A percentile compares a stretch with the other conserved stretches of the same genome.
phyloP scores from a whole-genome alignment of 37 sponge, comb jelly and placozoan genomes.

The Hexactinellida sp. region DNA sequence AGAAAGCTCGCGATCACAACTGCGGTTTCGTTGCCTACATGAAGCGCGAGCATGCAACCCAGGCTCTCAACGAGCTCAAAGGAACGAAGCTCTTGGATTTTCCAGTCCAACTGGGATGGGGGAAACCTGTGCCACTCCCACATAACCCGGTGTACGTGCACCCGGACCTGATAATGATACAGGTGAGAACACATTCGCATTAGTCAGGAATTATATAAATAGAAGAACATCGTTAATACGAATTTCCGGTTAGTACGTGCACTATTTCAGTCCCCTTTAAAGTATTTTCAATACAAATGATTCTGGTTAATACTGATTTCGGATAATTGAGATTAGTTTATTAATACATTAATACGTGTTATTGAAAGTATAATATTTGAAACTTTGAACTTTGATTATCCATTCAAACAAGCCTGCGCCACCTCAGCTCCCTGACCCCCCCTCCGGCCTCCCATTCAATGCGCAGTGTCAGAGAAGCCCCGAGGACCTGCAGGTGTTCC shows the following conservation, averaged over 20 bases:
- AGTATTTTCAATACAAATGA: too few relatives aligned
- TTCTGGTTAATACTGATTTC: too few relatives aligned
- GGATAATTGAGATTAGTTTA: too few relatives aligned
- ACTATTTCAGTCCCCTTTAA: too few relatives aligned
- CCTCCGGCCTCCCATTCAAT: slow-evolving; percentile 72
- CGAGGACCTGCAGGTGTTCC: neutral
- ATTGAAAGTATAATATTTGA: too few relatives aligned
- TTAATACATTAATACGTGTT: too few relatives aligned
- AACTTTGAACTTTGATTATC: neutral
- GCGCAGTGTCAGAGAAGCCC: slow-evolving; percentile 40
- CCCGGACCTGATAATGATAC: slow-evolving; percentile 32
- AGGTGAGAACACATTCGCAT: too few relatives aligned
- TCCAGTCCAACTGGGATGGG: slow-evolving; percentile 90
- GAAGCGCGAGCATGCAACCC: slow-evolving; percentile 76
- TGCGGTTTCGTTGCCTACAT: slow-evolving; percentile 99
- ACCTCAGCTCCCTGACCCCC: neutral
- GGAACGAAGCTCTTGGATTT: slow-evolving; percentile 89
- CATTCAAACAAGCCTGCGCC: slow-evolving; percentile 6
- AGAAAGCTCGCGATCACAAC: slow-evolving; percentile 71
- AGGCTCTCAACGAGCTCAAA: slow-evolving; percentile 57
- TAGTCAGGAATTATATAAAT: too few relatives aligned
- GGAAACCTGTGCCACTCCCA: slow-evolving; percentile 88
- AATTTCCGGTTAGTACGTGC: too few relatives aligned
- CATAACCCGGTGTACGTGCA: slow-evolving; percentile 81
- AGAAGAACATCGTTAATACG: too few relatives aligned